Evolutionary conservation across 2,113 vertebrate genomes (phyloP), one percentile per base, ranked within the genome.

Genomic region (Phylloscopus trochiloides): DNA sequence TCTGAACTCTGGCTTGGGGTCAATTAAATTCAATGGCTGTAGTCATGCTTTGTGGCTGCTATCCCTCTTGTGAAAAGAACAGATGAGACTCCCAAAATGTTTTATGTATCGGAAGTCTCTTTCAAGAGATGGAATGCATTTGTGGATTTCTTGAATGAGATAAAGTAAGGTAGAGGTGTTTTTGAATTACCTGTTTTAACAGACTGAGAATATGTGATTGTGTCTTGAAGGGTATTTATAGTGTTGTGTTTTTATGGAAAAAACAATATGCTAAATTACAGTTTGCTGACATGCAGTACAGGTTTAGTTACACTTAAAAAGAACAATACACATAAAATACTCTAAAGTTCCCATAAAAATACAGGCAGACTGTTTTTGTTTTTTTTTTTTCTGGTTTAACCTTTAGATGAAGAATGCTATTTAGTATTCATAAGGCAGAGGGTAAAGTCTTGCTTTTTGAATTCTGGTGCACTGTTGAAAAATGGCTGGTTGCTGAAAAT

Each of bases 341-440:
- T 59, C 28, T 42, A 9, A 18, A 74, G 38, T 86, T 84, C 51
- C 71, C 40, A 18, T 74, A 67, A 88, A 93, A 84, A 71, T 55
- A 66, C 7, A 59, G 29, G 18, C 25, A 81, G 34, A 47, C 54
- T 79, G 59, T 32, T 36, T 36, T 36, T 79, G 59, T 32, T 36
- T 36, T 36, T 36, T 76, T 88, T 90, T 92, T 91, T 91, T 93
- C 52, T 92, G 24, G 8, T 51, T 77, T 77, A 92, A 86, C 43
- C 47, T 92, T 94, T 92, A 84, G 51, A 67, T 72, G 34, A 47
- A 89, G 65, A 84, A 84, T 92, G 14, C 48, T 75, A 14, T 71
- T 92, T 91, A 87, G 58, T 92, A 92, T 94, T 95, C 70, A 67
- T 85, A 81, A 91, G 31, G 36, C 51, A 86, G 68, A 88, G 28